Evolutionary conservation across 2,797 vertebrate genomes (phyloP), one percentile per base, ranked within the genome.

Genomic region (Bradypodion pumilum): DNA sequence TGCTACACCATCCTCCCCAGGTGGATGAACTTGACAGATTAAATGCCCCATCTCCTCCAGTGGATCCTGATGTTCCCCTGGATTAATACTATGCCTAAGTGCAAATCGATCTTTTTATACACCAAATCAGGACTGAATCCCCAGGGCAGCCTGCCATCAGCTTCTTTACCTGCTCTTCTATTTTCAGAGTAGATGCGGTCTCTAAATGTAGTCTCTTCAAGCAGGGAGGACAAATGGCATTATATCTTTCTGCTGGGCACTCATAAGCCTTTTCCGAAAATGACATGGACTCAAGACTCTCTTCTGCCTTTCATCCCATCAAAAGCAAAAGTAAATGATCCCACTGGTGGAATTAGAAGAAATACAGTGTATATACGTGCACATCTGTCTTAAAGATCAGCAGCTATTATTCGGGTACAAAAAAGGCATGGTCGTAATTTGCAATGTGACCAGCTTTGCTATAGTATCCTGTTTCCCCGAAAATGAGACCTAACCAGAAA

Each of bases 1-100:
- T 93, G 8, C 92, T 95, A 87, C 93, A 95, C 73, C 95, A 96
- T 78, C 95, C 95, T 0, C 96, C 96, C 0, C 96, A 97, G 19
- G 96, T 97, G 85, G 96, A 97, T 59, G 96, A 97, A 88, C 96
- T 97, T 2, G 96, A 97, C 88, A 93, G 96, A 86, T 89, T 97
- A 5, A 97, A 97, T 0, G 94, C 95, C 0, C 96, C 96, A 0
- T 94, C 95, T 70, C 94, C 94, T 87, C 95, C 95, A 1, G 95
- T 95, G 93, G 94, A 86, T 59, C 87, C 93, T 5, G 93, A 87
- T 0, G 94, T 94, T 66, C 87, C 94, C 1, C 95, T 94, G 0
- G 95, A 96, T 84, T 96, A 96, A 78, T 7, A 15, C 7, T 68
- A 77, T 44, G 69, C 69, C 42, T 69, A 74, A 42, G 9, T 52